phyloP scores from a whole-genome alignment of 2,113 vertebrate genomes.

The Pseudopodoces humilis region DNA sequence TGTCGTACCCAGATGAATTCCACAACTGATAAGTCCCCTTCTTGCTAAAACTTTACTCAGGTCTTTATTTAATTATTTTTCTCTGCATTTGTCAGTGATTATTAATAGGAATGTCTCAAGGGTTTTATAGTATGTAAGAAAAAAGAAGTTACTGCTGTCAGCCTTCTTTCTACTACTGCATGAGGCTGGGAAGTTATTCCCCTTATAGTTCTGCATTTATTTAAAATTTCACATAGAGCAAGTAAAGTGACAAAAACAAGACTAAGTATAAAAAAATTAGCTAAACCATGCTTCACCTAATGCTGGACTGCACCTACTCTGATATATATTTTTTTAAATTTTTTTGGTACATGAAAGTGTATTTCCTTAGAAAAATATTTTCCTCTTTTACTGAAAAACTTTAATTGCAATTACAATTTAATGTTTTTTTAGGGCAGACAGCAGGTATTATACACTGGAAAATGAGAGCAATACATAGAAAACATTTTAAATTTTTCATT shows the following conservation, averaged over 20 bases:
- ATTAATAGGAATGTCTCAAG: slow-evolving; percentile 47
- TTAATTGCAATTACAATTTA: neutral
- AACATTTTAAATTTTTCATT: neutral
- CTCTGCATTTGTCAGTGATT: slow-evolving; percentile 34
- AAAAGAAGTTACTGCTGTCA: neutral
- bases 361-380: neutral
- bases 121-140: slow-evolving; percentile 41
- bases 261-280: neutral
- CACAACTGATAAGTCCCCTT: slow-evolving; percentile 35
- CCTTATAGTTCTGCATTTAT: slow-evolving; percentile 15
- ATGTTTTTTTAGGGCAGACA: neutral
- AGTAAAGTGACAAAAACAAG: neutral
- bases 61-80: slow-evolving; percentile 31
- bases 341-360: neutral
- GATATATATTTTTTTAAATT: neutral
- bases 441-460: neutral
- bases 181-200: neutral
- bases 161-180: neutral
- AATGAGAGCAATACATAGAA: neutral
- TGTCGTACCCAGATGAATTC: slow-evolving; percentile 66
- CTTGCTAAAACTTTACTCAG: slow-evolving; percentile 46
- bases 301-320: neutral
- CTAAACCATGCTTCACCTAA: neutral
- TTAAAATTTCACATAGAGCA: neutral
- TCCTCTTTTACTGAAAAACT: neutral